These are phyloP conservation scores for Drosophila fuyamai DNA, from an alignment of 1,140 invertebrate species.

Conservation along the genomic window DNA sequence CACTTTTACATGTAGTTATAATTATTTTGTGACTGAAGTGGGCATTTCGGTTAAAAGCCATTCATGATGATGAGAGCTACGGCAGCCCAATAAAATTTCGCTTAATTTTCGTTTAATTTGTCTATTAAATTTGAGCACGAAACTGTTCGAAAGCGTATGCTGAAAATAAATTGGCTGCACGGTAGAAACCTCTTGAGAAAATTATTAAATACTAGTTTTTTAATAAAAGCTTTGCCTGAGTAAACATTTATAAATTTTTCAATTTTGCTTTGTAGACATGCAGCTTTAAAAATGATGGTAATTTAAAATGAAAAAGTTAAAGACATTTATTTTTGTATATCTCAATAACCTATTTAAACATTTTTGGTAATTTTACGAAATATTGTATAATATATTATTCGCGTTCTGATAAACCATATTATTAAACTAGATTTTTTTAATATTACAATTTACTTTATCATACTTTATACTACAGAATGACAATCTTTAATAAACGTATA, in stretches of 20 bases:
- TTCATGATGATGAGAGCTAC: constrained; percentile 27
- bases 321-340: too few relatives aligned
- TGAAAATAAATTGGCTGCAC: constrained; percentile 22
- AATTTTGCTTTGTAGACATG: neutral
- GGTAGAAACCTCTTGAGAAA: constrained; percentile 27
- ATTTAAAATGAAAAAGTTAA: neutral
- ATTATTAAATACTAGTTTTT: constrained; percentile 13
- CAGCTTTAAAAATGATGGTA: neutral
- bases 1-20: constrained; percentile 14
- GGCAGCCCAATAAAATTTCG: constrained; percentile 37
- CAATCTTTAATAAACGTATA: too few relatives aligned
- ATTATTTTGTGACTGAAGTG: constrained; percentile 11
- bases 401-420: too few relatives aligned
- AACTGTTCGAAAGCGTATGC: constrained; percentile 19
- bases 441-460: too few relatives aligned
- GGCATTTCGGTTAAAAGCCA: constrained; percentile 27
- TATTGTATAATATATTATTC: too few relatives aligned
- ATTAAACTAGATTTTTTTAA: too few relatives aligned
- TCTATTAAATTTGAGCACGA: constrained; percentile 34
- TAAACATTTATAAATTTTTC: neutral
- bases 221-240: constrained; percentile 1
- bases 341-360: too few relatives aligned
- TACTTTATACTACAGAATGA: too few relatives aligned
- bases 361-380: too few relatives aligned
- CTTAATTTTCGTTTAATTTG: constrained; percentile 45